These are phyloP conservation scores for Cyprinodon diabolis DNA, from an alignment of 2,797 vertebrate species.

Conservation along the genomic window DNA sequence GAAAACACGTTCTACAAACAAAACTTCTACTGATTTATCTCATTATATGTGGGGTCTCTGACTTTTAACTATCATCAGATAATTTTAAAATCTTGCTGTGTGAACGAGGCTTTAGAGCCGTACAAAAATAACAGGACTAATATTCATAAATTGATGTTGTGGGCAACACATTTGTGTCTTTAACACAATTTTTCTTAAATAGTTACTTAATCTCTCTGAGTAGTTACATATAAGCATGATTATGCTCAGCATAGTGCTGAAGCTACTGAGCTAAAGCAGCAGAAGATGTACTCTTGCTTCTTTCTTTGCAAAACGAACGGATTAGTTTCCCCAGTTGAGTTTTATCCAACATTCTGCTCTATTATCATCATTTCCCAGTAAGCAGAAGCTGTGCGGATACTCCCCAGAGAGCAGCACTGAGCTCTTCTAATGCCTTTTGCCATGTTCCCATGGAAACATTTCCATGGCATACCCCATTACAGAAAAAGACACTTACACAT, in stretches of 20 bases:
- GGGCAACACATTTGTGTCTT: constrained; percentile 10
- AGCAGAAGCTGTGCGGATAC: constrained; percentile 77
- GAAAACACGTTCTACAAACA: too few species aligned
- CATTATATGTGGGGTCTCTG: too few species aligned
- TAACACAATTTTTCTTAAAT: constrained; percentile 18
- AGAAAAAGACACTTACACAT: constrained; percentile 80
- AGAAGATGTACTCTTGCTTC: constrained; percentile 43
- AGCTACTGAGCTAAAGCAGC: constrained; percentile 13
- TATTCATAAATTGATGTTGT: constrained; percentile 6
- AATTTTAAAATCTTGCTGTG: too few species aligned
- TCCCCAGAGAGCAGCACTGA: constrained; percentile 79
- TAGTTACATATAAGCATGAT: constrained; percentile 32
- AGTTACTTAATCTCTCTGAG: constrained; percentile 30
- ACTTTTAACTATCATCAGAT: too few species aligned
- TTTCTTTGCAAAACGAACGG: constrained; percentile 51
- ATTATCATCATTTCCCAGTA: constrained; percentile 77
- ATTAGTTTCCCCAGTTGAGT: constrained; percentile 67
- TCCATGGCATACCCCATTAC: constrained; percentile 78
- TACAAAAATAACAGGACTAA: constrained; percentile 12
- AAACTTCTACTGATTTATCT: too few species aligned
- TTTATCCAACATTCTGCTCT: constrained; percentile 72
- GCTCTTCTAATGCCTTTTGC: constrained; percentile 71
- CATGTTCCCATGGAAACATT: constrained; percentile 82
- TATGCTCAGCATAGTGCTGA: constrained; percentile 3
- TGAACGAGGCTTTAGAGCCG: not conserved